These are phyloP conservation scores for Lagopus muta DNA, from an alignment of 2,113 vertebrate species.

Conservation along the genomic window DNA sequence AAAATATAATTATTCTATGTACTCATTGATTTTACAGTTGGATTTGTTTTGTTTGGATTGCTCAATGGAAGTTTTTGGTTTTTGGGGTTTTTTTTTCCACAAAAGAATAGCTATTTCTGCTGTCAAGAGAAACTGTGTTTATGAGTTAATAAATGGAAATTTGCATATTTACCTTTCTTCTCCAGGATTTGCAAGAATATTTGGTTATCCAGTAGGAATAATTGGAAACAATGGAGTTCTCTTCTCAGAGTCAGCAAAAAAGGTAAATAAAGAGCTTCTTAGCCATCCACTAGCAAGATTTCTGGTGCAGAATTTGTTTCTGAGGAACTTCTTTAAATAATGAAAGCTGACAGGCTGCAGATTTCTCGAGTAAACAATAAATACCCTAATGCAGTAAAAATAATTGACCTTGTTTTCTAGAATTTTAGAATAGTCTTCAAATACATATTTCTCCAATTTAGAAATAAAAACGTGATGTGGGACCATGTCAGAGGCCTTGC, in stretches of 20 bases:
- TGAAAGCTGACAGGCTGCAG: accelerated
- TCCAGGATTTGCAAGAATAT: constrained; percentile 95
- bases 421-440: not conserved
- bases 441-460: too few species aligned
- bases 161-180: not conserved
- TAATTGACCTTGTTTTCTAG: not conserved
- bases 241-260: constrained; percentile 98
- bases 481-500: too few species aligned
- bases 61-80: not conserved
- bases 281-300: not conserved
- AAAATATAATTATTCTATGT: not conserved
- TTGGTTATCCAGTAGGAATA: constrained; percentile 95
- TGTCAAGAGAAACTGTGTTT: not conserved
- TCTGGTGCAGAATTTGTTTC: not conserved
- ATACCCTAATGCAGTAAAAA: not conserved
- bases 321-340: not conserved
- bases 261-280: constrained; percentile 78
- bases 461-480: too few species aligned
- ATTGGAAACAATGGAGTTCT: constrained; percentile 98
- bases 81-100: not conserved
- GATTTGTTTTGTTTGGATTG: not conserved
- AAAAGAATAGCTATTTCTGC: not conserved
- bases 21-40: not conserved
- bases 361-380: not conserved
- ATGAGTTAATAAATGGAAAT: not conserved